Evolutionary conservation across 2,113 vertebrate genomes (phyloP), one percentile per base, ranked within the genome.

Genomic region (Buteo buteo): DNA sequence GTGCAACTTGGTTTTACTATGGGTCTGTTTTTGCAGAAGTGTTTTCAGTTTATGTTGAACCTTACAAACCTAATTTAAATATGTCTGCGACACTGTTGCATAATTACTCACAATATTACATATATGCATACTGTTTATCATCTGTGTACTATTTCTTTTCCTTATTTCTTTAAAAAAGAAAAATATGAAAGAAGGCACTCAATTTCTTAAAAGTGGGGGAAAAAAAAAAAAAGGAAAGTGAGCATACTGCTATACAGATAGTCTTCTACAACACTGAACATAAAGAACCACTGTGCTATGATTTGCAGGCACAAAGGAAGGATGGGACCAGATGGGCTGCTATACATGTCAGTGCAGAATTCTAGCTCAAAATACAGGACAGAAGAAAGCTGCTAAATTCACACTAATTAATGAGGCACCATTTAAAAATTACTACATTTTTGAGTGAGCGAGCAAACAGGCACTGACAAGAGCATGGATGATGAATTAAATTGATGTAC

Each of bases 401-500:
- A 82, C 44, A 76, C 55, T 86, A 92, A 93, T 97, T 91, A 96
- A 95, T 77, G 77, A 96, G 82, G 82, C 78, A 90, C 65, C 57
- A 89, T 88, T 95, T 95, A 45, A 83, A 87, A 96, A 96, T 96
- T 86, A 91, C 70, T 86, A 64, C 67, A 58, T 85, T 89, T 90
- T 90, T 81, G 74, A 94, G 64, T 14, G 6, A 92, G 87, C 24
- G 19, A 91, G 82, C 83, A 96, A 95, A 92, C 54, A 79, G 40
- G 82, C 74, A 91, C 70, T 83, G 88, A 96, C 76, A 96, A 95
- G 79, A 96, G 79, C 93, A 76, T 24, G 72, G 87, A 91, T 90
- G 90, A 96, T 93, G 64, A 97, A 96, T 95, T 92, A 94, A 90
- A 96, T 52, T 95, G 77, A 95, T 93, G 91, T 62, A 82, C 54